Conservation (phyloP, 2,888 invertebrate species). For the Nomada fabriciana region DNA sequence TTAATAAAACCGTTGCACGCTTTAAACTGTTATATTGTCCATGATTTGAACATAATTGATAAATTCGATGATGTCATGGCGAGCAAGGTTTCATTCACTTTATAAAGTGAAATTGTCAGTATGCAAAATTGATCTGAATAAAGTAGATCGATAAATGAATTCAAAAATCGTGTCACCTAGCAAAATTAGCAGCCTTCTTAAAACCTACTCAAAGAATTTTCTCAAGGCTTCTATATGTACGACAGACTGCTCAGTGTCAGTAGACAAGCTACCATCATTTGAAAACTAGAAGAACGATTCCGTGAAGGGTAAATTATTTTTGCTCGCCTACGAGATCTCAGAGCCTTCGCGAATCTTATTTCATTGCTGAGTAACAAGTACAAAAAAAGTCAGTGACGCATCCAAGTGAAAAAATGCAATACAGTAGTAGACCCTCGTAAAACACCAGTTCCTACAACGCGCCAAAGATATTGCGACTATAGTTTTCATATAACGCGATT, state of each 20-base stretch:
- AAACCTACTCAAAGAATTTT: not conserved
- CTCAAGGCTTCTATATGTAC: not conserved
- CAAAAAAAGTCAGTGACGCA: too few relatives aligned
- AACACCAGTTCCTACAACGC: not conserved
- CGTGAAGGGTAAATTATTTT: not conserved
- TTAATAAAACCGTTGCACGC: not conserved
- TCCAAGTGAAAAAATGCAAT: not conserved
- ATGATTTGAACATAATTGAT: too few relatives aligned
- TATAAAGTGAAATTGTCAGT: too few relatives aligned
- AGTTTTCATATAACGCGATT: constrained; percentile 2
- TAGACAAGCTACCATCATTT: not conserved
- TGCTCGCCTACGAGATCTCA: not conserved
- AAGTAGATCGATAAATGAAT: too few relatives aligned
- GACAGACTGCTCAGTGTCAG: not conserved
- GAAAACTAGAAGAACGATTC: not conserved
- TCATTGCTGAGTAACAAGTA: too few relatives aligned
- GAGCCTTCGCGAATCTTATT: too few relatives aligned
- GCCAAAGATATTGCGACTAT: not conserved
- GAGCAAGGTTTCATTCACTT: too few relatives aligned
- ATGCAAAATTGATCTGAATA: too few relatives aligned
- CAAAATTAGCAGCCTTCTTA: too few relatives aligned
- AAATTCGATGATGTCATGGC: too few relatives aligned
- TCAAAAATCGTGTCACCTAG: too few relatives aligned
- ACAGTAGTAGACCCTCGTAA: not conserved
- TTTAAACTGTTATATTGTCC: too few relatives aligned